Conservation (phyloP, 2,888 invertebrate genomes). For the Cotesia congregata region DNA sequence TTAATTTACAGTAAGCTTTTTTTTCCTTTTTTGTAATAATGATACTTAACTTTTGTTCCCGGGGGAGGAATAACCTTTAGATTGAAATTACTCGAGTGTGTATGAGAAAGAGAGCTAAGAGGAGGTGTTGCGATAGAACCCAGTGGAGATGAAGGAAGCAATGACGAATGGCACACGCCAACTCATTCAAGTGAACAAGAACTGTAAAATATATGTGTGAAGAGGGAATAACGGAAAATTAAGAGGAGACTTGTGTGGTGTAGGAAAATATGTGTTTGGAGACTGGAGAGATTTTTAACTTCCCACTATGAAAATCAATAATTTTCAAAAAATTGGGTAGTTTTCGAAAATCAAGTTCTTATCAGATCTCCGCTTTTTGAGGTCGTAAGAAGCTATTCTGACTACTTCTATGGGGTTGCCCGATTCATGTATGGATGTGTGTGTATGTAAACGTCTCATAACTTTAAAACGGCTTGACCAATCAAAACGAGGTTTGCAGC, state of each 20-base stretch:
- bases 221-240: neutral
- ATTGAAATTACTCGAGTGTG: constrained; percentile 29
- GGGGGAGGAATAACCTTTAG: constrained; percentile 20
- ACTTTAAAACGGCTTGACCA: too few relatives aligned
- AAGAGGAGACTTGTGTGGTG: neutral
- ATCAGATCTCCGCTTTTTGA: too few relatives aligned
- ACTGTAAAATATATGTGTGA: constrained; percentile 13
- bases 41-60: constrained; percentile 14
- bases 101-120: constrained; percentile 17
- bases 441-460: too few relatives aligned
- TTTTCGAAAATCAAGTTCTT: too few relatives aligned
- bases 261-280: constrained; percentile 6
- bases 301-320: too few relatives aligned
- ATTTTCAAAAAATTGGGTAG: too few relatives aligned
- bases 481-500: too few relatives aligned
- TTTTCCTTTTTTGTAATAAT: constrained; percentile 6
- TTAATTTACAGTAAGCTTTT: neutral
- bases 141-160: constrained; percentile 4
- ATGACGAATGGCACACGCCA: constrained; percentile 26
- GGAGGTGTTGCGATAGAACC: neutral
- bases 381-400: too few relatives aligned
- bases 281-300: neutral
- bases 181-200: constrained; percentile 22
- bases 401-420: too few relatives aligned
- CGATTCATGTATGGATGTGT: too few relatives aligned